Evolutionary conservation across 2,113 vertebrate genomes (phyloP), one percentile per base, ranked within the genome.

Genomic region (Uria aalge): DNA sequence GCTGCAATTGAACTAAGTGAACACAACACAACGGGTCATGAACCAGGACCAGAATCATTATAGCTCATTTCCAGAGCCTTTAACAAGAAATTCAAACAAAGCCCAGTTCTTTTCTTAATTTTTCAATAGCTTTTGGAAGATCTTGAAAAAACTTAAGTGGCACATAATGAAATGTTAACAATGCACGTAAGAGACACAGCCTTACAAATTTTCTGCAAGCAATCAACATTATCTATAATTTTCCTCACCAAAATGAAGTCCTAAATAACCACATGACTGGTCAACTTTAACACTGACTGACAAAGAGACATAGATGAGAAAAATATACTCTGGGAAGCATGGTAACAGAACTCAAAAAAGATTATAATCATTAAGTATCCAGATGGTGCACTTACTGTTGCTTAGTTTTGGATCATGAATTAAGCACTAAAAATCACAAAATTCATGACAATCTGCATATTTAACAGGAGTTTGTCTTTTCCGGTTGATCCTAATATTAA

Each of bases 331-430:
- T 56, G 48, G 34, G 23, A 94, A 90, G 24, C 23, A 23, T 41
- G 8, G 60, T 30, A 77, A 57, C 29, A 47, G 43, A 91, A 56
- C 26, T 63, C 47, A 60, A 57, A 81, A 84, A 74, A 74, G 11
- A 68, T 41, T 50, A 56, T 59, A 90, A 73, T n/a, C 59, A 63
- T 90, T 91, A 90, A 73, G 36, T 79, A 41, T 62, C 85, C 90
- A 90, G 88, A 94, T 93, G 94, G 84, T 82, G 57, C 88, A 57
- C 64, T 93, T 81, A 55, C n/a, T 43, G 56, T 56, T 78, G 20
- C 52, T 48, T 48, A 79, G 69, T 32, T 94, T 32, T 82, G 32
- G 64, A 79, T 90, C 47, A 73, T 14, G 40, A 89, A 79, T 85
- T 78, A 82, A 81, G 48, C 47, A 59, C 66, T 52, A 75, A 79